phyloP scores from a whole-genome alignment of 2,888 invertebrate genomes.

The Leucophenga maculata region DNA sequence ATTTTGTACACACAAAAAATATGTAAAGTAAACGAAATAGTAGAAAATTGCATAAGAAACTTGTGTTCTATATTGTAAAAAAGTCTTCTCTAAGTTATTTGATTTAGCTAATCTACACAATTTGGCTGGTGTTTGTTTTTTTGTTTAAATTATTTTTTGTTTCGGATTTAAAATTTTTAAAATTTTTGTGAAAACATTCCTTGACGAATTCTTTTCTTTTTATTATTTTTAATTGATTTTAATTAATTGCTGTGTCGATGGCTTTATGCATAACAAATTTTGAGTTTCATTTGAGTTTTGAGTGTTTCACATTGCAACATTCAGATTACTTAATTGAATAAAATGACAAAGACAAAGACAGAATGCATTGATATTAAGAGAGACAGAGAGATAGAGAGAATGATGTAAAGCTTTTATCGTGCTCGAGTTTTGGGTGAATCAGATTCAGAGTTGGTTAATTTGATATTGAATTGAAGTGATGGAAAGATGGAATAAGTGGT shows the following conservation, averaged over 20 bases:
- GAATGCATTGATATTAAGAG: constrained; percentile 33
- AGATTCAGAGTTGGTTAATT: background rate
- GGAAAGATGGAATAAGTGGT: background rate
- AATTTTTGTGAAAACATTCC: constrained; percentile 18
- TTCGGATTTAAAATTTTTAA: background rate
- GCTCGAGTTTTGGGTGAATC: constrained; percentile 37
- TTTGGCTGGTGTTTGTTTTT: constrained; percentile 5
- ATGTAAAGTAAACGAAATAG: constrained; percentile 58
- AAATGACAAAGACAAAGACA: constrained; percentile 44
- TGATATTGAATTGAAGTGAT: background rate
- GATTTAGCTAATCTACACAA: background rate
- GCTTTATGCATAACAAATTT: constrained; percentile 40
- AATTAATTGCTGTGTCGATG: constrained; percentile 30
- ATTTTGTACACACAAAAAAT: constrained; percentile 49
- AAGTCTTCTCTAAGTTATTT: background rate
- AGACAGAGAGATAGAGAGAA: constrained; percentile 27
- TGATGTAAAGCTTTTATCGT: constrained; percentile 51
- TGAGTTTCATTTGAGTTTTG: background rate
- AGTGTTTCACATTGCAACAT: constrained; percentile 12
- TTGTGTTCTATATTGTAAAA: constrained; percentile 10
- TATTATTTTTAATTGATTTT: constrained; percentile 33
- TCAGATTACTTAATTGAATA: constrained; percentile 46
- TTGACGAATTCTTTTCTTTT: constrained; percentile 37
- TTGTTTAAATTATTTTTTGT: constrained; percentile 32
- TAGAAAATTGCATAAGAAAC: constrained; percentile 64